Base-by-base conservation (phyloP, 2,113 vertebrate species). In the Apodemus speciosus region DNA sequence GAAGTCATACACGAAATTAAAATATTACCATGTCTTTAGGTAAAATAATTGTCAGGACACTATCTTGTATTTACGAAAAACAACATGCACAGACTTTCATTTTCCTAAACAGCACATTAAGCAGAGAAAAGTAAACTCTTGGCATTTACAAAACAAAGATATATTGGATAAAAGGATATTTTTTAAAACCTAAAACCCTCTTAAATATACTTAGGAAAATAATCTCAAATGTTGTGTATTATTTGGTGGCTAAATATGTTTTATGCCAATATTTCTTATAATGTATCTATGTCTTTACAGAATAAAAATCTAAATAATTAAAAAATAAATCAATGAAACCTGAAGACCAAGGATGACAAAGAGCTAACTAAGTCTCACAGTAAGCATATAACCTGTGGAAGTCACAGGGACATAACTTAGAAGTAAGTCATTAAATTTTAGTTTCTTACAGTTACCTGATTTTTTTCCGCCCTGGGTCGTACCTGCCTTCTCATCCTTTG, bases 401-500 rank as follows among this genome's bases (percentile, higher is more conserved):
- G 64, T 80, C 58, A 80, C 15, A 60, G 35, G 66, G 73, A 85
- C 3, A 92, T 1, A 94, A 95, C 20, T 69, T 73, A 64, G 46
- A 95, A 86, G 60, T 72, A 87, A 66, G 80, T 77, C 73, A 40
- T 89, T 86, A 92, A 35, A 88, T 91, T 95, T 95, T 91, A 92
- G 71, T 94, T 94, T 97, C 95, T 85, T 81, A 93, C 72, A 92
- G 95, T 97, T 98, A 99, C 99, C 99, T 96, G 98, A 95, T 98
- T 96, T 98, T 97, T 98, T 98, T 92, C 98, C 97, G 88, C 98
- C 98, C 97, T 98, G 98, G 32, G 97, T 92, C 56, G 97, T 94
- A 80, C 98, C 93, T 84, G 96, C 97, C 96, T 99, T 99, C 95
- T 99, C 99, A 92, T 99, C 99, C 97, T 99, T 99, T 95, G 99